Evolutionary conservation across 2,888 invertebrate species (phyloP).

Genomic region (Xanthostigma xanthostigma): DNA sequence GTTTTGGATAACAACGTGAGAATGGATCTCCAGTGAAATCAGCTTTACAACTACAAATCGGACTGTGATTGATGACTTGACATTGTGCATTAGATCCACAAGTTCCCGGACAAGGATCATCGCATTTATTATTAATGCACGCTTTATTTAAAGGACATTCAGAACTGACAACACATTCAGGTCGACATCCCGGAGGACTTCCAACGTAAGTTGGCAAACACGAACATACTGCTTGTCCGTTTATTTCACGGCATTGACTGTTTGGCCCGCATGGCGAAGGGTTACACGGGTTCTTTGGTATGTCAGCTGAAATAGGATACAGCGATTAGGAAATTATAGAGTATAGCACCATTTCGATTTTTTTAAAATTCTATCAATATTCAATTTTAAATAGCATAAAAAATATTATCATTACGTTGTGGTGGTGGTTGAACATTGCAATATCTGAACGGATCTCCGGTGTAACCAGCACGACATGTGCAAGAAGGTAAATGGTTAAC

Average conservation of each 20-base stretch:
- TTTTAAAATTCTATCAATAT: too few species aligned
- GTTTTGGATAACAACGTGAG: slow-evolving; percentile 23
- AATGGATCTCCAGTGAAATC: slow-evolving; percentile 48
- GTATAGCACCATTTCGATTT: too few species aligned
- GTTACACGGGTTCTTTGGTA: slow-evolving; percentile 42
- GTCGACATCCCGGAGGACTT: slow-evolving; percentile 52
- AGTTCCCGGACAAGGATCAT: slow-evolving; percentile 48
- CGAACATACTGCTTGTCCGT: slow-evolving; percentile 33
- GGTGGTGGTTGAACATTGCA: slow-evolving; percentile 16
- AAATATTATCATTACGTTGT: not conserved
- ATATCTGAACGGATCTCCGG: slow-evolving; percentile 32
- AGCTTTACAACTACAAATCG: slow-evolving; percentile 39
- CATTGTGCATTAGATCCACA: slow-evolving; percentile 45
- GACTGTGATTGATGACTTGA: slow-evolving; percentile 37
- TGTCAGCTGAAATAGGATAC: too few species aligned
- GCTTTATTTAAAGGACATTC: slow-evolving; percentile 59
- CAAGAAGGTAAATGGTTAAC: slow-evolving; percentile 51
- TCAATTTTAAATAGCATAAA: too few species aligned
- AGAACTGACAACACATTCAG: slow-evolving; percentile 63
- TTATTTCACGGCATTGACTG: slow-evolving; percentile 58
- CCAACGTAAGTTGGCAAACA: slow-evolving; percentile 31
- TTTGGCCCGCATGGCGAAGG: slow-evolving; percentile 76
- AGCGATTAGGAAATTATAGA: too few species aligned
- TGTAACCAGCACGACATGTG: slow-evolving; percentile 39
- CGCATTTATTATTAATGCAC: slow-evolving; percentile 58